Evolutionary conservation across 92 coral and sea anemone species (phyloP), one percentile per base, ranked within the genome.

Genomic region (Parazoanthus atlanticus): DNA sequence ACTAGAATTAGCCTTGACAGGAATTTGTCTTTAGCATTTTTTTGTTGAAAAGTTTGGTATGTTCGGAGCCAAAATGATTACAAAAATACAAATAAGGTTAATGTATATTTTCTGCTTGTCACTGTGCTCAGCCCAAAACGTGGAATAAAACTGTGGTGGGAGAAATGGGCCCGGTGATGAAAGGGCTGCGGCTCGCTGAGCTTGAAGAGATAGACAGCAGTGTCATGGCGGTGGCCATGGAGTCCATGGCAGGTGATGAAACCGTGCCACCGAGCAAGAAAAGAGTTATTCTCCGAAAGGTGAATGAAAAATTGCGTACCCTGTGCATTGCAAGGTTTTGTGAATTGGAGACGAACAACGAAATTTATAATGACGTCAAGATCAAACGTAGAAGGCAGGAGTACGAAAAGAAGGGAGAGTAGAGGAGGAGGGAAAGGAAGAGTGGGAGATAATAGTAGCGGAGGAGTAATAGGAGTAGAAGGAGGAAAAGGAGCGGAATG

Each of bases 201-300:
- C 91, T 94, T 46, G 52, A 85, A 65, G 77, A 70, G 74, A 76
- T 94, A 89, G 80, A 85, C 79, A 89, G 91, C 38, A 73, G 36
- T 69, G 92, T 89, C 64, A 86, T 93, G 47, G 80, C 61, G 70
- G 91, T 85, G 33, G 95, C 95, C 5, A 73, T 94, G 58, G 91
- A 89, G 41, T 47, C 91, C 52, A 67, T 94, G 79, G 91, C 90
- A 73, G 86, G 78, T n/a, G 94, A 89, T 54, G 92, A 76, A n/a
- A 84, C 90, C 26, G 74, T 94, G 8, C 86, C 95, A 26, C 82
- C 89, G 12, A 79, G 94, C 34, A 94, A 93, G 91, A 91, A 92
- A 86, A 76, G 98, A 66, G 94, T 89, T 30, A 87, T 94, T 17
- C 80, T 93, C 32, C 88, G 86, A 79, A 92, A 89, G 94, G 98